Conservation (phyloP, 2,113 vertebrate genomes). For the Scomber scombrus region DNA sequence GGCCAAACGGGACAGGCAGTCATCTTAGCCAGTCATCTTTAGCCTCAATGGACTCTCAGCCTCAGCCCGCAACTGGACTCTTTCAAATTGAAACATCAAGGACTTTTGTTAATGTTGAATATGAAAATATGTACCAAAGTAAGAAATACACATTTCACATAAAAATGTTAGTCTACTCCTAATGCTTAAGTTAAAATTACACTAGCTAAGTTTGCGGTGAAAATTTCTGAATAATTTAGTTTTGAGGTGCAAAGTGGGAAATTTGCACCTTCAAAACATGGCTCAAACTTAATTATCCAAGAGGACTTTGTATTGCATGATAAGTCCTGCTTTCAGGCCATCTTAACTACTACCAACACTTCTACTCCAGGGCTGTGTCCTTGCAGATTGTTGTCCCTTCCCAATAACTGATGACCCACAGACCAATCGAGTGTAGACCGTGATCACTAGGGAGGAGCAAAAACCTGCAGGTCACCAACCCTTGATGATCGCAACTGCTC, state of each 20-base stretch:
- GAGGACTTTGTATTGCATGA: background rate
- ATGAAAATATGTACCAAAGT: constrained; percentile 84
- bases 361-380: constrained; percentile 24
- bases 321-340: background rate
- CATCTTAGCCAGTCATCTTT: constrained; percentile 94
- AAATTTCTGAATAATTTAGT: constrained; percentile 12
- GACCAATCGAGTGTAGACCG: background rate
- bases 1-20: constrained; percentile 99
- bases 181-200: constrained; percentile 37
- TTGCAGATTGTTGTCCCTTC: constrained; percentile 53
- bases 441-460: constrained; percentile 46
- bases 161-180: constrained; percentile 62
- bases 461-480: constrained; percentile 53
- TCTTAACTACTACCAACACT: background rate
- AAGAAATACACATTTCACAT: constrained; percentile 78
- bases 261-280: constrained; percentile 26
- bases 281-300: background rate
- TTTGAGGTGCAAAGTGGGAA: constrained; percentile 22
- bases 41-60: constrained; percentile 97
- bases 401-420: constrained; percentile 12
- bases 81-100: constrained; percentile 99
- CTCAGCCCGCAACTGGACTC: constrained; percentile 99
- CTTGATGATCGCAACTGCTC: constrained; percentile 14
- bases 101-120: constrained; percentile 99
- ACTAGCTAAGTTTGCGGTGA: constrained; percentile 31